Evolutionary conservation across 1,140 invertebrate genomes (phyloP), one percentile per base, ranked within the genome.

Genomic region (Drosophila sechellia): DNA sequence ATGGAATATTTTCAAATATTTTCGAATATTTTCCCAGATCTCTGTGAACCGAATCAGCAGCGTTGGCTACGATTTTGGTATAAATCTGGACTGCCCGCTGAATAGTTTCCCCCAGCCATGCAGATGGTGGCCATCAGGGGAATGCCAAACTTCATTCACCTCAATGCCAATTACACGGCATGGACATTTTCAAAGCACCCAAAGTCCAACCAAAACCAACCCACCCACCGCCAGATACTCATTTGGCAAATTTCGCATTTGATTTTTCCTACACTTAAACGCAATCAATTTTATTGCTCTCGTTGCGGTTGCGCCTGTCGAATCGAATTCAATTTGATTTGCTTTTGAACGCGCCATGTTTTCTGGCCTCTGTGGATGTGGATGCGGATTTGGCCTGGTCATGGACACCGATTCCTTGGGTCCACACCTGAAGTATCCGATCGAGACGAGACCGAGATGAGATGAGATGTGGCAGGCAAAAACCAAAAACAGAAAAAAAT

Each of bases 201-300:
- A 20, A 12, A 45, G 12, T 8, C 20, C 20, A 22, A 8, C 31
- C 53, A 17, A 17, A 17, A 1, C 0, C 17, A 17, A 37, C 37
- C 53, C 22, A 55, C 15, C 35, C 15, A 20, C 25, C 37, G 34
- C 11, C 31, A 8, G 59, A 10, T 39, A 54, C 1, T 48, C 34
- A 31, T 39, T 61, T 57, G 76, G 53, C 46, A 57, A 77, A 81
- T 65, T 78, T 86, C 54, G 77, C 52, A 72, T 76, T 89, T 73
- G 83, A 89, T 89, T 79, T 83, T 89, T 89, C 89, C 89, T 86
- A 89, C 60, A 79, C 79, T 79, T 87, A 83, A 83, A 83, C 83
- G 83, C 76, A 87, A 87, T 87, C 84, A 87, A 87, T 87, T 87
- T 89, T 73, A 89, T 89, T 89, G 76, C 84, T 81, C 63, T 89